Conservation (phyloP, 2,113 vertebrate genomes). For the Meles meles region DNA sequence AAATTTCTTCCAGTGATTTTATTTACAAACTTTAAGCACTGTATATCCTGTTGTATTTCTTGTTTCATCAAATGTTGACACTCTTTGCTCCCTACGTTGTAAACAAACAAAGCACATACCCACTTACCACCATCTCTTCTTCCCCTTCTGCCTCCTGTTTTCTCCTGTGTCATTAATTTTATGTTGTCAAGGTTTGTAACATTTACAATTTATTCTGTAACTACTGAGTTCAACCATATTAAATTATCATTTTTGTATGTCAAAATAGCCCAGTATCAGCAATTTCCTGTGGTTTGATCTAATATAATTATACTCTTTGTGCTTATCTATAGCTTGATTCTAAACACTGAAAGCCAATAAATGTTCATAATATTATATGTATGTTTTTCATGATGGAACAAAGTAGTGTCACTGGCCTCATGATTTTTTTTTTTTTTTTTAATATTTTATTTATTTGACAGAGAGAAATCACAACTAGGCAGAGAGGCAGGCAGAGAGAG, state of each 20-base stretch:
- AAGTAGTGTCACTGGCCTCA: neutral
- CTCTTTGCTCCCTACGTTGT: neutral
- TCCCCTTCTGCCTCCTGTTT: neutral
- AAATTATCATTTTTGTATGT: neutral
- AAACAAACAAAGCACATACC: constrained; percentile 21
- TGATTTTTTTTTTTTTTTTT: no score
- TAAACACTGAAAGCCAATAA: neutral
- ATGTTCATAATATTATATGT: neutral
- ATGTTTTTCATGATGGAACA: neutral
- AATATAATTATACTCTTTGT: neutral
- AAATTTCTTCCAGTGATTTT: constrained; percentile 6
- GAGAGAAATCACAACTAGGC: no score
- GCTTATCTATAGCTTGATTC: neutral
- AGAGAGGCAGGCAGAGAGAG: no score
- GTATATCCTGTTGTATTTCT: constrained; percentile 1
- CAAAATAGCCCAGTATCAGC: neutral
- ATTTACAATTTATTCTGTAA: constrained; percentile 16
- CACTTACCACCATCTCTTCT: neutral
- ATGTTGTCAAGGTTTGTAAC: neutral
- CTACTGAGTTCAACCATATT: neutral
- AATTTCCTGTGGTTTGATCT: neutral
- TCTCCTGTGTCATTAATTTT: neutral
- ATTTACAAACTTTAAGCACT: constrained; percentile 27
- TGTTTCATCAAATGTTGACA: constrained; percentile 35
- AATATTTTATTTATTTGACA: no score